These are phyloP conservation scores for Epirrhoe alternata DNA, from an alignment of 2,888 invertebrate genomes.

Conservation along the genomic window DNA sequence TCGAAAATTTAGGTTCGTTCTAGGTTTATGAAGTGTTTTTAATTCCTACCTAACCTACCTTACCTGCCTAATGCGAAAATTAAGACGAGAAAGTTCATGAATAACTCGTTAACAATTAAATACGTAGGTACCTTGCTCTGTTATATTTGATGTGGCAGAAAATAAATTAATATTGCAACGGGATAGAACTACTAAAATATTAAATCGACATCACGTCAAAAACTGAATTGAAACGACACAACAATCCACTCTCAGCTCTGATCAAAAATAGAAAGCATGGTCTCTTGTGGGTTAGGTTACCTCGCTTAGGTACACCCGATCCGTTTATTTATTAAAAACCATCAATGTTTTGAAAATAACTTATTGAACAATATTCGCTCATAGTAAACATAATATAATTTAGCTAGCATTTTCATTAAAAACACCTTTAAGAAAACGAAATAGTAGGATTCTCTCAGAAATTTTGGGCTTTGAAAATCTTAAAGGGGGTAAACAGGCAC, in stretches of 20 bases:
- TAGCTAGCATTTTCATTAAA: too few species aligned
- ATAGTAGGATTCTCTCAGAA: too few species aligned
- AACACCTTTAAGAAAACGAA: too few species aligned
- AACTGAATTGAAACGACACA: slow-evolving; percentile 55
- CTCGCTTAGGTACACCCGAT: slow-evolving; percentile 2
- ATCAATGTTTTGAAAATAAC: not conserved
- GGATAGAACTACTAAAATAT: slow-evolving; percentile 46
- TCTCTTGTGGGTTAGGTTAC: slow-evolving; percentile 31
- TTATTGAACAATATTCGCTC: not conserved
- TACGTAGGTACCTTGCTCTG: not conserved
- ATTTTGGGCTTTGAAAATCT: too few species aligned
- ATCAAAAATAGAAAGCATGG: slow-evolving; percentile 38
- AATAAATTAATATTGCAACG: slow-evolving; percentile 46
- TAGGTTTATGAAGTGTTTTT: not conserved
- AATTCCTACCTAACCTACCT: not conserved
- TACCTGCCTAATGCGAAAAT: not conserved
- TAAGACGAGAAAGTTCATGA: not conserved
- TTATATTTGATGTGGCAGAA: slow-evolving; percentile 19
- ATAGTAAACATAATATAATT: not conserved
- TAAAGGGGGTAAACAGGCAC: too few species aligned
- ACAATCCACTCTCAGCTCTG: slow-evolving; percentile 54
- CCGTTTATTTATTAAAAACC: slow-evolving; percentile 22
- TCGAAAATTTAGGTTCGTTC: not conserved
- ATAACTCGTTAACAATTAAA: not conserved
- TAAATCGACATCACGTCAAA: slow-evolving; percentile 53